phyloP scores from a whole-genome alignment of 2,797 vertebrate species.

The Martes flavigula region DNA sequence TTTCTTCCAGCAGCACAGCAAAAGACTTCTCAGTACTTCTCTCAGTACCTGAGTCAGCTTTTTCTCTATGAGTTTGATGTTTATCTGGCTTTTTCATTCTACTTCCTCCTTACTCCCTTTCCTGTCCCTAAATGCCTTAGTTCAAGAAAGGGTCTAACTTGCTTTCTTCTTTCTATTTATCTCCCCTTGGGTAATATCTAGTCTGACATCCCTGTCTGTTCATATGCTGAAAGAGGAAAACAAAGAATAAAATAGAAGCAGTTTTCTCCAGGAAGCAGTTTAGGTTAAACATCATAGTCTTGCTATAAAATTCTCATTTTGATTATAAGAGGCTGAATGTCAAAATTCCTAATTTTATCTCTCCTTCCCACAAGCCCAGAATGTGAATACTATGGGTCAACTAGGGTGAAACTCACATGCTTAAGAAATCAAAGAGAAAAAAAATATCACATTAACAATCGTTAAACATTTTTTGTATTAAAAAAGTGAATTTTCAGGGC shows the following conservation, averaged over 20 bases:
- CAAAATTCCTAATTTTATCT: constrained; percentile 2
- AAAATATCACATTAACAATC: neutral
- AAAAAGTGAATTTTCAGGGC: neutral
- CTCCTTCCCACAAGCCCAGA: neutral
- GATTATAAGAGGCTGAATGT: constrained; percentile 8
- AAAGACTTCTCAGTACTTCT: neutral
- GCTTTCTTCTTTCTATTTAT: neutral
- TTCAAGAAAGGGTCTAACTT: neutral
- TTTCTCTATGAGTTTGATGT: neutral
- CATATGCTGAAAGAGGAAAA: constrained; percentile 12
- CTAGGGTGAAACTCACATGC: neutral
- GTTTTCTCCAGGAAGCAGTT: neutral
- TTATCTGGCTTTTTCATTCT: neutral
- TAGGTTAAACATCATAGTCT: neutral
- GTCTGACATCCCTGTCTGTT: neutral
- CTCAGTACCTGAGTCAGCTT: neutral
- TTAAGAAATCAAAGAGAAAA: neutral
- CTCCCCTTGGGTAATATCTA: neutral
- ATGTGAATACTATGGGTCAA: neutral
- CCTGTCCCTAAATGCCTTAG: neutral
- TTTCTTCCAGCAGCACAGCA: neutral
- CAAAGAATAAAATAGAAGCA: neutral
- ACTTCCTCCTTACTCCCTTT: neutral
- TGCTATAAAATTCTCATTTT: neutral
- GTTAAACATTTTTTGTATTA: neutral